Base-by-base conservation (phyloP, 2,113 vertebrate species). In the Leptosomus discolor region DNA sequence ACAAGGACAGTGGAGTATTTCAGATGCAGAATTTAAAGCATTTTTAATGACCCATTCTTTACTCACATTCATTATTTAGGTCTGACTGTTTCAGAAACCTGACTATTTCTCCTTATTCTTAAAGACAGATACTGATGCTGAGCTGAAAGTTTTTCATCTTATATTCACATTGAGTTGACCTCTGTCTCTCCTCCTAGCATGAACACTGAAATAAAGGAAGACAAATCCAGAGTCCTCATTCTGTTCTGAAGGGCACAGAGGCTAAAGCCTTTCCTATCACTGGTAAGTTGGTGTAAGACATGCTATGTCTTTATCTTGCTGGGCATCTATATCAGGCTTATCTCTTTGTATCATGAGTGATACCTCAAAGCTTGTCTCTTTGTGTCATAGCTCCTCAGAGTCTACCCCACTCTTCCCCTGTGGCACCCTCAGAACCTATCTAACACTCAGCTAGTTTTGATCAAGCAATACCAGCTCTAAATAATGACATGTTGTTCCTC, bases 41-140 rank as follows among this genome's bases (percentile, higher is more conserved):
- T 93, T 94, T 95, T 85, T 92, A 90, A 92, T 93, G 78, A 60
- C 56, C 58, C 53, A 51, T 60, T 96, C 95, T 94, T 94, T 93
- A 79, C 74, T 88, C 85, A 85, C 85, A 92, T 93, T 79, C 53
- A 94, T 95, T 95, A 92, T 95, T 97, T 75, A 94, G 78, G 12
- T 85, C 57, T 91, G 86, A 73, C 37, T 91, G 43, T 53, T 85
- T 93, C 90, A 82, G 74, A 92, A 93, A 88, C 48, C 65, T 45
- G 60, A 46, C 0, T 7, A 22, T 85, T 94, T 75, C 46, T 93
- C 64, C 57, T 85, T 77, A 69, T 92, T 74, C 76, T 80, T 71
- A 27, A 70, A 90, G 95, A 67, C 60, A 79, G 53, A 48, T 34
- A 41, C 56, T 48, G 51, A 70, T 53, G 69, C 74, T 92, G 85